Percentiles rank a stretch among this genome's conserved stretches.
Conservation (phyloP, 2,888 invertebrate species). For the Pardosa pseudoannulata region DNA sequence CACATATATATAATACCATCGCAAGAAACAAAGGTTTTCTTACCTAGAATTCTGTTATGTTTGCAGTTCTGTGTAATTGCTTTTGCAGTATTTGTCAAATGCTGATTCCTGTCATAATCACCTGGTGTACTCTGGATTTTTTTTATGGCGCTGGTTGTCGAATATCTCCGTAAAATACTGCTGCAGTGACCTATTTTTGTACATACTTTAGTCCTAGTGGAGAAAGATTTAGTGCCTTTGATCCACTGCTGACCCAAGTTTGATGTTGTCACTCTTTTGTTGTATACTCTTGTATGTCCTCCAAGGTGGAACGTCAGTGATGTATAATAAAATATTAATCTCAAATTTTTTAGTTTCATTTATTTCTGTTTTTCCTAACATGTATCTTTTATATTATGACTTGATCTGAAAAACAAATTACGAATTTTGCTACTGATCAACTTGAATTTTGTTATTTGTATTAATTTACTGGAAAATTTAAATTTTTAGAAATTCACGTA, state of each 20-base stretch:
- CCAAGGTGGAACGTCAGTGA: slow-evolving; percentile 65
- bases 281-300: slow-evolving; percentile 69
- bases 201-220: slow-evolving; percentile 65
- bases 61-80: slow-evolving; percentile 22
- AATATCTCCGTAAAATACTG: slow-evolving; percentile 51
- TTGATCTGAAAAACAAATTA: no score
- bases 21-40: not conserved
- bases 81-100: slow-evolving; percentile 54
- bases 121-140: slow-evolving; percentile 54
- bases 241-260: slow-evolving; percentile 65
- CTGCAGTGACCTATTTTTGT: slow-evolving; percentile 70
- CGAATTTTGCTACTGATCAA: no score
- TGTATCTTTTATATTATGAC: no score
- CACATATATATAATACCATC: no score
- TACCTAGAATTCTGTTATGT: not conserved
- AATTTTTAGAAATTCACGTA: no score
- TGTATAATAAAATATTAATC: slow-evolving; percentile 71
- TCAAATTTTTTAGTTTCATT: slow-evolving; percentile 1
- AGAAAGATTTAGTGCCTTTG: slow-evolving; percentile 71
- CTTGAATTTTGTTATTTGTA: no score
- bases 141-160: slow-evolving; percentile 70
- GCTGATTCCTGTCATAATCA: slow-evolving; percentile 38
- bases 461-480: no score
- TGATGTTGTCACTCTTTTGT: slow-evolving; percentile 61
- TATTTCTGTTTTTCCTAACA: no score